phyloP scores from a whole-genome alignment of 2,888 invertebrate genomes.

The Subacronicta megacephala region DNA sequence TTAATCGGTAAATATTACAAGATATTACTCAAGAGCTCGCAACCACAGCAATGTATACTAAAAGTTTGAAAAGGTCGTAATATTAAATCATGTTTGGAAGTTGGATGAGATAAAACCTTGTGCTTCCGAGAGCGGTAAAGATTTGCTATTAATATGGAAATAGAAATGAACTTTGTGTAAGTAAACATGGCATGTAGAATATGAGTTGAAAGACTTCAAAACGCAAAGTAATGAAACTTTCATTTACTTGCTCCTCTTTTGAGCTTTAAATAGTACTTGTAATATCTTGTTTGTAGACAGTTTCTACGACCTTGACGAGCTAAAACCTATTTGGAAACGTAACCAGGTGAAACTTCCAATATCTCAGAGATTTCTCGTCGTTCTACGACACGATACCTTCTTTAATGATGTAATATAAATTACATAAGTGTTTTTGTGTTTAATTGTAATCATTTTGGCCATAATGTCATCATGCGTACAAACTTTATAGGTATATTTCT shows the following conservation, averaged over 20 bases:
- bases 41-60: slow-evolving; percentile 29
- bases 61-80: slow-evolving; percentile 38
- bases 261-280: not conserved
- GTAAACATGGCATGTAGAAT: slow-evolving; percentile 28
- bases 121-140: slow-evolving; percentile 24
- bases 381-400: too few relatives aligned
- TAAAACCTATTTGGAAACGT: not conserved
- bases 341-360: too few relatives aligned
- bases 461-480: too few relatives aligned
- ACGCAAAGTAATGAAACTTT: slow-evolving; percentile 22
- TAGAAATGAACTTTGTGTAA: slow-evolving; percentile 19
- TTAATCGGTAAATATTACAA: slow-evolving; percentile 26
- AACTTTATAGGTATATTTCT: too few relatives aligned
- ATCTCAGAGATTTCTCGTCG: too few relatives aligned
- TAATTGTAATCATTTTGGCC: too few relatives aligned
- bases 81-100: slow-evolving; percentile 38
- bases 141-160: slow-evolving; percentile 43
- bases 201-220: slow-evolving; percentile 23
- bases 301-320: not conserved
- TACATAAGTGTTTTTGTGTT: too few relatives aligned
- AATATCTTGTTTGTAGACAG: not conserved
- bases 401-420: too few relatives aligned
- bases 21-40: slow-evolving; percentile 4
- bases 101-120: slow-evolving; percentile 37
- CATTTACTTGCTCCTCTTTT: slow-evolving; percentile 11